Evolutionary conservation across 1,140 invertebrate genomes (phyloP), one percentile per base, ranked within the genome.

Genomic region (Drosophila lacteicornis): DNA sequence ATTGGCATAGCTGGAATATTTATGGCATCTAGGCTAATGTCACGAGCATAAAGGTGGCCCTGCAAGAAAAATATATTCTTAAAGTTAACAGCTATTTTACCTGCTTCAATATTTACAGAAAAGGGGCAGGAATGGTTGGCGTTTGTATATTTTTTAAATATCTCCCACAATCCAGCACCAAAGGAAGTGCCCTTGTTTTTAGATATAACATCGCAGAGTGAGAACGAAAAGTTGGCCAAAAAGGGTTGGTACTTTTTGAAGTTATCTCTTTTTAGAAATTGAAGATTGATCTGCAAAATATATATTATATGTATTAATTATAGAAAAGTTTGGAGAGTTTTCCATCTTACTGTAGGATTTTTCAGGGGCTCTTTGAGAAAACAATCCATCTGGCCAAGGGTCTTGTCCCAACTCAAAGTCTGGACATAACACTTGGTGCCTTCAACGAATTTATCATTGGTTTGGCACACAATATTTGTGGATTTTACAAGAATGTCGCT

Each of bases 341-440:
- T 13, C 0, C 1, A 19, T 11, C 33, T 55, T n/a, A 56, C 53
- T 11, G 4, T 56, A 2, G 53, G 53, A 6, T 40, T 56, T 1
- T 19, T 40, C 2, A 56, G 3, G 8, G 53, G 53, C 13, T 40
- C 19, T 13, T 56, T 56, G 2, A 56, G 19, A n/a, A 25, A 56
- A 22, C 53, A 56, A 40, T 56, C 53, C 53, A 56, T 56, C n/a
- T 56, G 53, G 7, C 53, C 53, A 22, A 56, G 0, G 4, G 53
- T 1, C 2, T 56, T 56, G 1, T 56, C 36, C 36, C 19, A 38
- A 11, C 51, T 40, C 2, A 56, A 2, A 0, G 1, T 40, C 4
- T 40, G 36, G 2, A 56, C 13, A 12, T 22, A 40, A 15, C 53
- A 56, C 11, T 56, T 56, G 36, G 36, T 11, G 19, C 53, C 53